Conservation (phyloP, 1,140 invertebrate genomes). For the Cecropterus lyciades region DNA sequence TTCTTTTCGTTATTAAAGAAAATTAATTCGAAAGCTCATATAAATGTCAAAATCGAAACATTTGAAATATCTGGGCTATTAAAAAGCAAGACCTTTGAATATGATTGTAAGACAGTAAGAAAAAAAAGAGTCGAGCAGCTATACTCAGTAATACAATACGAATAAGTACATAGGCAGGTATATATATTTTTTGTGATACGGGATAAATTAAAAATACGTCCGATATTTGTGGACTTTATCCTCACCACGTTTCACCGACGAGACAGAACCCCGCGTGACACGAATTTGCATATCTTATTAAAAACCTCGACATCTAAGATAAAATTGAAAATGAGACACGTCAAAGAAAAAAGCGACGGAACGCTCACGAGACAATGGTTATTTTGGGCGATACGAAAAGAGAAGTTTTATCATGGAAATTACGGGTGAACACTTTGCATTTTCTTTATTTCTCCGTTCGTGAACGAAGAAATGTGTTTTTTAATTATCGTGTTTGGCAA, state of each 20-base stretch:
- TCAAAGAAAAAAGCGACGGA: constrained; percentile 72
- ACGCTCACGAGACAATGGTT: constrained; percentile 74
- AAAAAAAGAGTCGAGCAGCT: no score
- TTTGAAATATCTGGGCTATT: no score
- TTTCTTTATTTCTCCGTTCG: constrained; percentile 71
- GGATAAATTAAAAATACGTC: constrained; percentile 30
- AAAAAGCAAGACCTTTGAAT: no score
- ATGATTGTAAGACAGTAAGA: no score
- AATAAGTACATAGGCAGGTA: no score
- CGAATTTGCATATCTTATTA: constrained; percentile 81
- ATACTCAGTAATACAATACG: no score
- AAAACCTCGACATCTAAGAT: constrained; percentile 72
- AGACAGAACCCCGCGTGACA: constrained; percentile 45
- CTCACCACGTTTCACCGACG: constrained; percentile 51
- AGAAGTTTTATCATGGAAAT: constrained; percentile 81
- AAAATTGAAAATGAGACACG: constrained; percentile 81
- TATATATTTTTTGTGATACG: no score
- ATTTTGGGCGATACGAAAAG: constrained; percentile 77
- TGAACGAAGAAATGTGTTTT: constrained; percentile 75
- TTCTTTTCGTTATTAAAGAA: no score
- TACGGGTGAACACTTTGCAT: constrained; percentile 79
- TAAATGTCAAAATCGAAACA: no score
- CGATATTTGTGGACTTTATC: constrained; percentile 29
- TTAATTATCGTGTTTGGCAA: constrained; percentile 83
- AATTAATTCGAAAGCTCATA: no score